Evolutionary conservation across 2,113 vertebrate genomes (phyloP), one percentile per base, ranked within the genome.

Genomic region (Caretta caretta): DNA sequence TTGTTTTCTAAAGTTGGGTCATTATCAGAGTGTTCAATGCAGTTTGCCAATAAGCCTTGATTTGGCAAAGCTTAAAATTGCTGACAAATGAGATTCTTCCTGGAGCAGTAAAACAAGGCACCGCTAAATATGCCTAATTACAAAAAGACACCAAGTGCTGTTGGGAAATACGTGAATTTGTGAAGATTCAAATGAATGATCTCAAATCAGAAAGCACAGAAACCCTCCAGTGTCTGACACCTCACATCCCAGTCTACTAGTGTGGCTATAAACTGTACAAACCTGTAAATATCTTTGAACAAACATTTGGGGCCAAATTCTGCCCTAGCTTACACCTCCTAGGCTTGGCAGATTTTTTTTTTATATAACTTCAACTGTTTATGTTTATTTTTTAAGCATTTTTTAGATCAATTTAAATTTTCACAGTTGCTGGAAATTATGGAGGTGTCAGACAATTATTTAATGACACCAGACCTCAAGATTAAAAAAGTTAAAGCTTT

Each of bases 21-120:
- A 98, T 98, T 98, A 98, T 98, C 98, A 98, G 97, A 98, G 98
- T 25, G 85, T 97, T 98, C 97, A 93, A 94, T 96, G 97, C 95
- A 87, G 46, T 98, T 98, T 98, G 98, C 98, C 98, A 98, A 98
- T 98, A 98, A 98, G 98, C 94, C 98, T 98, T 98, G 98, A 98
- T 98, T 98, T 98, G 98, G 98, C 98, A 98, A 98, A 97, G 97
- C 98, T 98, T 97, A 97, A 98, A 98, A 98, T 95, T 98, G 98
- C 98, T 98, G 98, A 99, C 98, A 98, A 98, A 98, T 97, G 98
- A 98, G 97, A 98, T 98, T 98, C 97, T 98, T 98, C 97, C 98
- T 98, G 92, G 92, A 93, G 98, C 97, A 93, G 90, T 97, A 93
- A 97, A 98, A 97, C 92, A 97, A 96, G 97, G 97, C 94, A 96